Evolutionary conservation across 2,888 invertebrate genomes (phyloP).

Genomic region (Mellilla xanthometata): DNA sequence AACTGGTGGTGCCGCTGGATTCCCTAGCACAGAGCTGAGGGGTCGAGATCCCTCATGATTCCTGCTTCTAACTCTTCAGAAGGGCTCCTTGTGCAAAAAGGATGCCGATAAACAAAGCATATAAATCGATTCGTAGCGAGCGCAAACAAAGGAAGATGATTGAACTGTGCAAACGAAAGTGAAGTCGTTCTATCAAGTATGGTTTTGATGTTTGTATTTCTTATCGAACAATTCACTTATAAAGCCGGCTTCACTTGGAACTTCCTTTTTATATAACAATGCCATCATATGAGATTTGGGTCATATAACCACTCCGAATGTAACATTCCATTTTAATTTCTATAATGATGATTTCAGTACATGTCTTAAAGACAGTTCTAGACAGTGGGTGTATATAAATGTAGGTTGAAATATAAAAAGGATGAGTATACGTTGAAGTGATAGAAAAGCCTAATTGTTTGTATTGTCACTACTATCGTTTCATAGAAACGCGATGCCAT

Average conservation of each 20-base stretch:
- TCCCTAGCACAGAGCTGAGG: conserved; percentile 81
- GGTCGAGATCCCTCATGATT: conserved; percentile 61
- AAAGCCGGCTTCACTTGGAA: conserved; percentile 1
- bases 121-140: conserved; percentile 21
- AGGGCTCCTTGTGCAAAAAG: conserved; percentile 58
- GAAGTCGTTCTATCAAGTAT: conserved; percentile 5
- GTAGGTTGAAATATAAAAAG: conserved; percentile 34
- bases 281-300: conserved; percentile 9
- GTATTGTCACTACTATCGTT: conserved; percentile 72
- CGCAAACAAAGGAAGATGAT: conserved; percentile 9
- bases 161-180: conserved; percentile 5
- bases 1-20: conserved; percentile 83
- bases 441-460: conserved; percentile 78
- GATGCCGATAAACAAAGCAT: conserved; percentile 43
- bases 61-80: conserved; percentile 69
- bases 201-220: conserved; percentile 5
- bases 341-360: conserved; percentile 26
- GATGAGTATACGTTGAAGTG: conserved; percentile 79
- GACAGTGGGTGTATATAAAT: conserved; percentile 35
- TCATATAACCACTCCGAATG: conserved; percentile 27
- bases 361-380: conserved; percentile 61
- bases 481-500: conserved; percentile 75
- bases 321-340: conserved; percentile 51
- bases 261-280: conserved; percentile 3
- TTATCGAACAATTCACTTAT: not conserved